Conservation (phyloP, 2,113 vertebrate species). For the Spea bombifrons region DNA sequence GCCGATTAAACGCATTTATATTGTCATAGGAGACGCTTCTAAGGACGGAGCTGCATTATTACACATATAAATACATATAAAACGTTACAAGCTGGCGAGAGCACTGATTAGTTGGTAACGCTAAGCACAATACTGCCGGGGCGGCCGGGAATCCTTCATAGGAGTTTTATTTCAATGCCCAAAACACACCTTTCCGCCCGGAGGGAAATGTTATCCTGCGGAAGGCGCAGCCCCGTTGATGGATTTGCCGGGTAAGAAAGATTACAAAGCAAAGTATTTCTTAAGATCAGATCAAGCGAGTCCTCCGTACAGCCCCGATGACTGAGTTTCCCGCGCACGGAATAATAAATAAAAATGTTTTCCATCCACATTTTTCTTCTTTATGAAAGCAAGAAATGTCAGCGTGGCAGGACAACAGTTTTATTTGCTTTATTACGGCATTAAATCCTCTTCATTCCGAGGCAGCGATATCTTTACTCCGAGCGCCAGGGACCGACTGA, state of each 20-base stretch:
- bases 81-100: too few relatives aligned
- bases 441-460: slow-evolving; percentile 28
- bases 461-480: slow-evolving; percentile 7
- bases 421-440: slow-evolving; percentile 26
- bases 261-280: slow-evolving; percentile 8
- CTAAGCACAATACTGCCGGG: too few relatives aligned
- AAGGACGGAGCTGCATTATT: background rate
- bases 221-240: background rate
- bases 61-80: background rate
- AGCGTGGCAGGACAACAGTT: slow-evolving; percentile 29
- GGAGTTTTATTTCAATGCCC: too few relatives aligned
- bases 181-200: background rate
- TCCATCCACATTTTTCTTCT: slow-evolving; percentile 7
- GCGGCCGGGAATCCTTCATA: too few relatives aligned
- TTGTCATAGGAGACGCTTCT: background rate
- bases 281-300: background rate
- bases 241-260: background rate
- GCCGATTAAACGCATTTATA: slow-evolving; percentile 15
- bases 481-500: slow-evolving; percentile 4
- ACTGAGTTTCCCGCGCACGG: background rate
- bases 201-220: background rate
- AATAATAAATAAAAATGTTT: slow-evolving; percentile 26
- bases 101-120: too few relatives aligned
- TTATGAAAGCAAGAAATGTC: slow-evolving; percentile 5
- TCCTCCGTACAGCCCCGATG: background rate